Base-by-base conservation (phyloP, 2,888 invertebrate genomes). In the Stenurella melanura region DNA sequence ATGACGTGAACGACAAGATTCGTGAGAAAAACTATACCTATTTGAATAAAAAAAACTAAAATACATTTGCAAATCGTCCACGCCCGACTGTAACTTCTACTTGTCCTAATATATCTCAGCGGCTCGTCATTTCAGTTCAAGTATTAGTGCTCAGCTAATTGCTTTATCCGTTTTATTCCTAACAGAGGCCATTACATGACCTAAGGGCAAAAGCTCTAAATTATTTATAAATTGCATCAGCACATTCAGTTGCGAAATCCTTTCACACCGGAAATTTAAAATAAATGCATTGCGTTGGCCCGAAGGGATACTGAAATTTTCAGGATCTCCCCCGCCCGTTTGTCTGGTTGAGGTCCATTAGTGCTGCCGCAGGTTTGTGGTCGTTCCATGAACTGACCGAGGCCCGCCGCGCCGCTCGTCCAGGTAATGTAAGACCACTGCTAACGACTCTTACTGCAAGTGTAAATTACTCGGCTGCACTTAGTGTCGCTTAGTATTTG, bases 341-440 rank as follows among this genome's bases (percentile, higher is more conserved):
- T 60, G 69, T 73, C 66, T 69, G 70, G 73, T 63, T 72, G 74
- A 19, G 64, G 73, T 75, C 75, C 79, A 77, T 79, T 79, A 79
- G 75, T 73, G 73, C 71, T 63, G 56, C 79, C 79, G 73, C 79
- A 77, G 77, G 73, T 77, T 77, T 77, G 79, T 70, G 79, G 79
- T 74, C 75, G 42, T 74, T 76, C 69, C 77, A 73, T 74, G 74
- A 76, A 76, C 79, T 76, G 73, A 77, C 79, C 75, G 56, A 58
- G 50, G 69, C 64, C 56, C n/a, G n/a, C n/a, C n/a, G n/a, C n/a
- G 75, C 61, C 63, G 66, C 58, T 66, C 54, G 70, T 66, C 69
- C 75, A 78, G 78, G 78, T 78, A 78, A 78, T 76, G 73, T 66
- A 71, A 76, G 76, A 78, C 78, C 76, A 34, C 78, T 64, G 60